phyloP scores from a whole-genome alignment of 2,888 invertebrate species.

The Oxystoma pomonae region DNA sequence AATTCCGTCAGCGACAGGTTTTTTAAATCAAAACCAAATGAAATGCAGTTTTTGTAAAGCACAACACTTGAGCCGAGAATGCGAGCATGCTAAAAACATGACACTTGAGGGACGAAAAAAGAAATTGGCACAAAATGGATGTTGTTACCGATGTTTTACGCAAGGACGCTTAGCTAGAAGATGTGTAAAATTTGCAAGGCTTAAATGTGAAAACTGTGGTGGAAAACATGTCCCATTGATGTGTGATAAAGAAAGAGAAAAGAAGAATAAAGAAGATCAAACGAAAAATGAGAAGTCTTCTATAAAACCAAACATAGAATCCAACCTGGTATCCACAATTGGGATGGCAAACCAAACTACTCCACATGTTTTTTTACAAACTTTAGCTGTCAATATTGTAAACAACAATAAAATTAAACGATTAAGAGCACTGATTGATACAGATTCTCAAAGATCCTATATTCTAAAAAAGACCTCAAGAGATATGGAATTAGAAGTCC shows the following conservation, averaged over 20 bases:
- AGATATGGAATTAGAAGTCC: not conserved
- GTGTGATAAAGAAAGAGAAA: not conserved
- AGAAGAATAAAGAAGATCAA: not conserved
- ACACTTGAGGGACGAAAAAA: not conserved
- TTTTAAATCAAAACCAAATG: not conserved
- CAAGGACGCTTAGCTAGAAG: not conserved
- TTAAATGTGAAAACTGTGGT: not conserved
- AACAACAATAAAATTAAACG: not conserved
- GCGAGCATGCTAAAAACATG: not conserved
- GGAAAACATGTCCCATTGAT: not conserved
- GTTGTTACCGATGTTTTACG: not conserved
- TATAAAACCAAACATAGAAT: not conserved
- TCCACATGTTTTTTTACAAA: no score
- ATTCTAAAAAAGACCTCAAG: not conserved
- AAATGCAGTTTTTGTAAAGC: not conserved
- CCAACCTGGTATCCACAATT: not conserved
- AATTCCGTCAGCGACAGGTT: not conserved
- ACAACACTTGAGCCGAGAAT: not conserved
- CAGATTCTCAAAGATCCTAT: not conserved
- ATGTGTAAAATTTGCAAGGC: not conserved
- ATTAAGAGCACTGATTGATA: not conserved
- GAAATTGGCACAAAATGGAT: not conserved
- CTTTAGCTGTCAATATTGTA: not conserved
- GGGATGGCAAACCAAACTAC: no score
- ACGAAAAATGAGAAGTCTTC: not conserved